Percentiles rank a stretch among this genome's conserved stretches.
These are phyloP conservation scores for Drosophila kambysellisi DNA, from an alignment of 2,888 invertebrate genomes.

Conservation along the genomic window DNA sequence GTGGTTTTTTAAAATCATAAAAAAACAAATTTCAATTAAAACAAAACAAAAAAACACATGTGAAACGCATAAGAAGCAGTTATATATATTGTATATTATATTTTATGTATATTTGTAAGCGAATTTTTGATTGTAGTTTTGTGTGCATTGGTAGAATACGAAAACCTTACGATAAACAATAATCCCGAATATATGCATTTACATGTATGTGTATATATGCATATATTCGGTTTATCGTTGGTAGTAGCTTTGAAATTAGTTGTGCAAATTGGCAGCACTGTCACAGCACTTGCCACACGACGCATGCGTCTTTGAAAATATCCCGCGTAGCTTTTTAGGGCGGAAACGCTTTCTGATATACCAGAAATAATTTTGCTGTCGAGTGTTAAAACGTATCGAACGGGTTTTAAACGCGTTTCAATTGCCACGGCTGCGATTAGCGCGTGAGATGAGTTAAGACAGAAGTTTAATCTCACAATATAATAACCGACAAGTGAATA, in stretches of 20 bases:
- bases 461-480: conserved; percentile 11
- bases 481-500: conserved; percentile 23
- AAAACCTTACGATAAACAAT: background rate
- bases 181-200: background rate
- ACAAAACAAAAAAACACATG: background rate
- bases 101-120: background rate
- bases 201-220: background rate
- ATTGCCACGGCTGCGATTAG: conserved; percentile 47
- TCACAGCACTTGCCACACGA: conserved; percentile 2
- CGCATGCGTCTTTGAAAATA: conserved; percentile 63
- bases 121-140: background rate
- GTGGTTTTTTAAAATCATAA: background rate
- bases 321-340: conserved; percentile 75
- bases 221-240: background rate
- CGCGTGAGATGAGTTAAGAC: conserved; percentile 46
- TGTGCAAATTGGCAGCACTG: conserved; percentile 29
- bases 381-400: conserved; percentile 81
- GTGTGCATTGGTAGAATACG: background rate
- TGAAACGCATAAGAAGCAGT: background rate
- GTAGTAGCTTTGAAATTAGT: conserved; percentile 11
- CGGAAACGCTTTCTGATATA: conserved; percentile 84
- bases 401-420: conserved; percentile 81
- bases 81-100: background rate
- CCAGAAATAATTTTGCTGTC: conserved; percentile 82
- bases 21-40: background rate